These are phyloP conservation scores for Morpho achilles DNA, from an alignment of 2,888 invertebrate species.

Conservation along the genomic window DNA sequence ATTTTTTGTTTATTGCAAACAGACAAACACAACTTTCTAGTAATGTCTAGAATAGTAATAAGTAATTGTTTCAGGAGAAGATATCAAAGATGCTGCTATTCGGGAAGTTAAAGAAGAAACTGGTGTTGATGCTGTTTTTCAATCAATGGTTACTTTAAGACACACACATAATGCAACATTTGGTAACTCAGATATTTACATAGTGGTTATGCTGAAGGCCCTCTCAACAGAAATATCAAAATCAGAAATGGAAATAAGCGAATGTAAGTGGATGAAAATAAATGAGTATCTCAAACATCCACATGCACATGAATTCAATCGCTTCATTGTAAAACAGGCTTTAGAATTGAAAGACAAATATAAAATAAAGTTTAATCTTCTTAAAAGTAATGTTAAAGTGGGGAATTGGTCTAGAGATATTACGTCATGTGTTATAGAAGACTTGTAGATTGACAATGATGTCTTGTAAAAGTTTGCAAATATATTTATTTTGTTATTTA, in stretches of 20 bases:
- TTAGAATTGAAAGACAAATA: conserved; percentile 81
- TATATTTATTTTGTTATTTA: no score
- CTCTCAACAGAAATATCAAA: conserved; percentile 80
- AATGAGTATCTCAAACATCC: conserved; percentile 85
- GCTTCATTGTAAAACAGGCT: conserved; percentile 82
- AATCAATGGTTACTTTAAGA: conserved; percentile 86
- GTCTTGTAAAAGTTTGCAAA: no score
- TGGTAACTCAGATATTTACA: conserved; percentile 92
- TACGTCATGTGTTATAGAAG: conserved; percentile 55
- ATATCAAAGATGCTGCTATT: conserved; percentile 87
- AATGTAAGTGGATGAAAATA: conserved; percentile 90
- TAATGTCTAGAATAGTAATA: no score
- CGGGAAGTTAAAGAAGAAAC: conserved; percentile 96
- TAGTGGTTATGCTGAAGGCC: conserved; percentile 86
- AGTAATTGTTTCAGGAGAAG: conserved; percentile 81
- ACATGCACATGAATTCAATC: conserved; percentile 85
- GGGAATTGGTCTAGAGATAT: conserved; percentile 50
- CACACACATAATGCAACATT: conserved; percentile 88
- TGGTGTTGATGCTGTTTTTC: conserved; percentile 86
- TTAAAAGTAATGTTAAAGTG: conserved; percentile 58
- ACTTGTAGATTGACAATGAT: conserved; percentile 25
- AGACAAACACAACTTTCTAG: no score
- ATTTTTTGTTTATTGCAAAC: no score
- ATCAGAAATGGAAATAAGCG: conserved; percentile 87
- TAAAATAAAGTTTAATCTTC: conserved; percentile 76